Evolutionary conservation across 1,140 invertebrate genomes (phyloP).

Genomic region (Ylistrum balloti): DNA sequence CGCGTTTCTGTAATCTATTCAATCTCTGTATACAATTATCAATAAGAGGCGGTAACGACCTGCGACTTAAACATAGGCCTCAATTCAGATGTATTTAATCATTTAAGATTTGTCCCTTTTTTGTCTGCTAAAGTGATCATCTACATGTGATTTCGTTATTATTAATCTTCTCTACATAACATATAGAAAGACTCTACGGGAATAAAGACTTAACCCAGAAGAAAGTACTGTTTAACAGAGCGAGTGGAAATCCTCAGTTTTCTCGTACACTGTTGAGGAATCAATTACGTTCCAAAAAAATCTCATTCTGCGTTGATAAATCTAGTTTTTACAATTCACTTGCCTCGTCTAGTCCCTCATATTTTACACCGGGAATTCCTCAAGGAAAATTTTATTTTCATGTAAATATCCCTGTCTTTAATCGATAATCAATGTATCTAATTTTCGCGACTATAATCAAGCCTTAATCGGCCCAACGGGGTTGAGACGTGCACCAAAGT

Average conservation of each 20-base stretch:
- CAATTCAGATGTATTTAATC: background rate
- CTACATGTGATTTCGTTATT: background rate
- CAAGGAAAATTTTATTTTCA: slow-evolving; percentile 12
- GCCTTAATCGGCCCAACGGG: background rate
- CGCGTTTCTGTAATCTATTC: background rate
- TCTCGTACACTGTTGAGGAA: background rate
- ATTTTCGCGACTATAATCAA: slow-evolving; percentile 27
- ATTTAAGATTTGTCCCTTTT: background rate
- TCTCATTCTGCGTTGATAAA: slow-evolving; percentile 25
- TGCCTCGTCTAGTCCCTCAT: slow-evolving; percentile 31
- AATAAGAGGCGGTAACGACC: background rate
- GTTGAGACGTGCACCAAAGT: background rate
- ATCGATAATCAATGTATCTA: slow-evolving; percentile 8
- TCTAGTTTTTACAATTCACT: slow-evolving; percentile 20
- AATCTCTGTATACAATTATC: slow-evolving; percentile 12
- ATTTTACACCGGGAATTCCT: slow-evolving; percentile 4
- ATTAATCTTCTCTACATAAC: background rate
- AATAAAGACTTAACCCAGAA: background rate
- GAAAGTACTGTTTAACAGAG: background rate
- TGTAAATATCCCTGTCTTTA: slow-evolving; percentile 5
- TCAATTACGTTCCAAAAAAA: background rate
- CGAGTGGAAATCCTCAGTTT: background rate
- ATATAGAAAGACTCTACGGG: background rate
- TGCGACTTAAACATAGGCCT: background rate
- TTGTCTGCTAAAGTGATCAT: slow-evolving; percentile 11